These are phyloP conservation scores for Oreochromis mossambicus DNA, from an alignment of 2,797 vertebrate genomes.

Conservation along the genomic window DNA sequence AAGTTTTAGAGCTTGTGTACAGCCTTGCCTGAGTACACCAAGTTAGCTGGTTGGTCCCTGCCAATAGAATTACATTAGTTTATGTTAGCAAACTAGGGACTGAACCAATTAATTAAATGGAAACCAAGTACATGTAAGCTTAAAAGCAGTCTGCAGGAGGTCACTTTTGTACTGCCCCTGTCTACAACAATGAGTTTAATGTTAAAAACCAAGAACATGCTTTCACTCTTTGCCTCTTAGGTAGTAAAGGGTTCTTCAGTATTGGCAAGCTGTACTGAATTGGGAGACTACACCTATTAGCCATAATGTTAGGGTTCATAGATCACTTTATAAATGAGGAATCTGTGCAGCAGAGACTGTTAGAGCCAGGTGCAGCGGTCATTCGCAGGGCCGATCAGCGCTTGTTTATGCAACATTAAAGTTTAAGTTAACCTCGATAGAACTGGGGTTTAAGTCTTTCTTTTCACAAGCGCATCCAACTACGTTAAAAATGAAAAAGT, in stretches of 20 bases:
- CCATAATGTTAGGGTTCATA: neutral
- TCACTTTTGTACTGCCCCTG: neutral
- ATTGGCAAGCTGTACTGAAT: neutral
- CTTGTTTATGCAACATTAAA: neutral
- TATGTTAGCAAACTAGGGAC: neutral
- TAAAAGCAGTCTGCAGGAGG: neutral
- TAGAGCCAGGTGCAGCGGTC: neutral
- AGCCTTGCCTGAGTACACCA: no score
- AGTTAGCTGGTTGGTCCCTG: no score
- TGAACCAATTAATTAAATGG: neutral
- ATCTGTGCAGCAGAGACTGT: neutral
- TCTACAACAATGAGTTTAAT: neutral
- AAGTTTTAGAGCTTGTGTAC: neutral
- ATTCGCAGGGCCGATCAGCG: neutral
- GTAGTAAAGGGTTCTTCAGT: neutral
- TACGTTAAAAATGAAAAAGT: neutral
- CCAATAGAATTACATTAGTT: no score
- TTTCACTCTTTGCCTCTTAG: neutral
- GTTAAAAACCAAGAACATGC: neutral
- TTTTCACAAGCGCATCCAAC: neutral
- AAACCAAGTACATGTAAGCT: neutral
- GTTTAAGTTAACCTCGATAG: neutral
- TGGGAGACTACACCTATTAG: neutral
- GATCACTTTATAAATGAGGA: neutral
- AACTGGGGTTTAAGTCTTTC: neutral